phyloP scores from a whole-genome alignment of 92 coral and sea anemone species.

The Parazoanthus darwini region DNA sequence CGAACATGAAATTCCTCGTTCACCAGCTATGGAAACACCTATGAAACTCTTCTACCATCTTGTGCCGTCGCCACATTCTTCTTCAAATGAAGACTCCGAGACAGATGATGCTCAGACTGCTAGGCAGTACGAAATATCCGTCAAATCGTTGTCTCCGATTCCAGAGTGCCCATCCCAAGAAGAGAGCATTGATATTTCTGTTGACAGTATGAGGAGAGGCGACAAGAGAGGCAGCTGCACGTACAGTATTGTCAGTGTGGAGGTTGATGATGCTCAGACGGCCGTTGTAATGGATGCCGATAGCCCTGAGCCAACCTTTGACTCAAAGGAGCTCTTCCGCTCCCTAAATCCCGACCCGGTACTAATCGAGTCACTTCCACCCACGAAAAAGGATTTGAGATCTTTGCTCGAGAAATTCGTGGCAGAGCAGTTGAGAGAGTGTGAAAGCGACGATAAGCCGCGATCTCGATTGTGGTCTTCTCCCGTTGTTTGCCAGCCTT shows the following conservation, averaged over 20 bases:
- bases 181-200: slow-evolving; percentile 57
- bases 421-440: slow-evolving; percentile 87
- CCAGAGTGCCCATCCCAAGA: slow-evolving; percentile 89
- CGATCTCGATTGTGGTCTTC: slow-evolving; percentile 40
- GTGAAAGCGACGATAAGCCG: slow-evolving; percentile 62
- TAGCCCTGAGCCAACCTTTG: slow-evolving; percentile 52
- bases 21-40: slow-evolving; percentile 93
- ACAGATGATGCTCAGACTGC: slow-evolving; percentile 67
- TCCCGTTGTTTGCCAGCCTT: slow-evolving; percentile 37
- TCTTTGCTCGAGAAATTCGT: slow-evolving; percentile 84
- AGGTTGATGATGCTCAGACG: slow-evolving; percentile 46
- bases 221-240: slow-evolving; percentile 61
- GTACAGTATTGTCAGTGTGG: slow-evolving; percentile 58
- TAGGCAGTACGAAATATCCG: slow-evolving; percentile 51
- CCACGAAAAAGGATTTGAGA: slow-evolving; percentile 72
- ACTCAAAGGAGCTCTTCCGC: slow-evolving; percentile 51
- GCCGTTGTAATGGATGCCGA: slow-evolving; percentile 44
- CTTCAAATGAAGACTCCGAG: slow-evolving; percentile 84
- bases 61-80: slow-evolving; percentile 93
- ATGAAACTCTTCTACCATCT: slow-evolving; percentile 91
- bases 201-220: slow-evolving; percentile 43
- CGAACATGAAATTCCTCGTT: slow-evolving; percentile 85
- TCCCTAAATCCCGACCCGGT: slow-evolving; percentile 47
- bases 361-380: slow-evolving; percentile 44
- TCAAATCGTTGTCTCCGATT: slow-evolving; percentile 77